Evolutionary conservation across 1,140 invertebrate genomes (phyloP).

Genomic region (Polypedilum vanderplanki): DNA sequence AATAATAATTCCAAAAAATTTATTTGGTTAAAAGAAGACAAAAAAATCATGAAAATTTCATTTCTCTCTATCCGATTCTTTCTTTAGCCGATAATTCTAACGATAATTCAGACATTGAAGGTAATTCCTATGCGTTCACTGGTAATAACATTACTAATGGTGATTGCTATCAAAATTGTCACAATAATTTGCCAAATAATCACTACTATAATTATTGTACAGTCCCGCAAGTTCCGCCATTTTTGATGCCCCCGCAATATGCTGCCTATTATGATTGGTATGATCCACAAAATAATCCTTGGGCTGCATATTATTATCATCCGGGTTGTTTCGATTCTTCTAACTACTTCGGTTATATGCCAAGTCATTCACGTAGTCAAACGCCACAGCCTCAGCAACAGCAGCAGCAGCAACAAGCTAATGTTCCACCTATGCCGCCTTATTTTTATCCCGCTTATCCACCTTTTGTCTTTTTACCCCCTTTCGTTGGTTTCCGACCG

Average conservation of each 20-base stretch:
- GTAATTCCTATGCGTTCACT: conserved; percentile 9
- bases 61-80: neutral
- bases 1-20: neutral
- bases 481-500: neutral
- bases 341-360: conserved; percentile 20
- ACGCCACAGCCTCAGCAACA: neutral
- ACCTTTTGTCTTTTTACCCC: neutral
- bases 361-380: neutral
- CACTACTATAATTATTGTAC: conserved; percentile 2
- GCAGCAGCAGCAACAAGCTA: neutral
- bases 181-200: neutral
- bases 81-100: conserved; percentile 22
- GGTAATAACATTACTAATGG: conserved; percentile 10
- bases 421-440: neutral
- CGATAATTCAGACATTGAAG: conserved; percentile 26
- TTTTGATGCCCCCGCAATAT: conserved; percentile 7
- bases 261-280: conserved; percentile 24
- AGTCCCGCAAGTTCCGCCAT: conserved; percentile 14
- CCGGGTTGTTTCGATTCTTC: conserved; percentile 18
- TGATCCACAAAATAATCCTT: conserved; percentile 27
- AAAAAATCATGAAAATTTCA: neutral
- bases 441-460: conserved; percentile 1
- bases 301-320: neutral
- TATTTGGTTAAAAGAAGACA: neutral
- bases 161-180: neutral